phyloP scores from a whole-genome alignment of 2,888 invertebrate species.

The Lithosia quadra region DNA sequence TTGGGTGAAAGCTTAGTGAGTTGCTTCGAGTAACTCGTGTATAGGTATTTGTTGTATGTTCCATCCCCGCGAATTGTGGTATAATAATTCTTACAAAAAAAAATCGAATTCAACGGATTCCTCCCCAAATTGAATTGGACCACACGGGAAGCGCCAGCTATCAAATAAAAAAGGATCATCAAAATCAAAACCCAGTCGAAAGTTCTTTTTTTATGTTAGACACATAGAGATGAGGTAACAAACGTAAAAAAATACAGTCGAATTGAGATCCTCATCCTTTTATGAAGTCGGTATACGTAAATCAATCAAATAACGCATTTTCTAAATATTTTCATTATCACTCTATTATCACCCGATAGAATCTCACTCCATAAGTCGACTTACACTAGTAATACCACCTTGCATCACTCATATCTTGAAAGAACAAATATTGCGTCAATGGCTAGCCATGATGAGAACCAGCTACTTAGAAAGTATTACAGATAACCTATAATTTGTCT shows the following conservation, averaged over 20 bases:
- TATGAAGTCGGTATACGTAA: too few species aligned
- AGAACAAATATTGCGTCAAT: constrained; percentile 39
- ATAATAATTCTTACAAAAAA: too few species aligned
- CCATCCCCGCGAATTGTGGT: not conserved
- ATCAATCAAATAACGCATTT: too few species aligned
- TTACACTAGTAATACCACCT: constrained; percentile 18
- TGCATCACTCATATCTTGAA: constrained; percentile 32
- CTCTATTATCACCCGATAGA: constrained; percentile 16
- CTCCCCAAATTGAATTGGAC: too few species aligned
- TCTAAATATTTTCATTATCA: not conserved
- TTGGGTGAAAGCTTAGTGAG: constrained; percentile 27
- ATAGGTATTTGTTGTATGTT: not conserved
- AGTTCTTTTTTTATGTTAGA: too few species aligned
- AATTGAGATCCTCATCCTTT: too few species aligned
- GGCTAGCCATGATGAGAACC: constrained; percentile 9
- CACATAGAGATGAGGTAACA: too few species aligned
- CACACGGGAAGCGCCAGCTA: too few species aligned
- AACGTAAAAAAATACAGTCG: too few species aligned
- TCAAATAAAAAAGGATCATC: too few species aligned
- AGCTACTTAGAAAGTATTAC: constrained; percentile 8
- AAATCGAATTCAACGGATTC: too few species aligned
- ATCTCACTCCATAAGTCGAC: constrained; percentile 11
- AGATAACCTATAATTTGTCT: not conserved
- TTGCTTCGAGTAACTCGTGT: not conserved
- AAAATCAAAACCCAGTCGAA: too few species aligned